Evolutionary conservation across 2,888 invertebrate genomes (phyloP), one percentile per base, ranked within the genome.

Genomic region (Agrotis puta): DNA sequence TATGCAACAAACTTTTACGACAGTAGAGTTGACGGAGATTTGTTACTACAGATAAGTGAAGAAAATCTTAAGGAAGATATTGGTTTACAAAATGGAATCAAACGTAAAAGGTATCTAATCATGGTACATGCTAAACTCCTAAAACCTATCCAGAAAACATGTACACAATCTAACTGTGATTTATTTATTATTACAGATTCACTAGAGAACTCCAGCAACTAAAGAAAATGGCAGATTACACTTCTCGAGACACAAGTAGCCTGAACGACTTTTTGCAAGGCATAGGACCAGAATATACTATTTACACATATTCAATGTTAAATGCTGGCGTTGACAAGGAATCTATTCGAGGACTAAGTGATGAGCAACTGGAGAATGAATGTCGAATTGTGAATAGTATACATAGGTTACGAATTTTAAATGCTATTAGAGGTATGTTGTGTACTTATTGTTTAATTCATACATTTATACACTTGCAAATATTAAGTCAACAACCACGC

Each of bases 141-240:
- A 24, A 22, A n/a, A 27, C 4, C 1, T 22, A 53, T 27, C 45
- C 20, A 54, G 11, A 18, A 20, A 57, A 48, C 5, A 4, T 16
- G 13, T 47, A 6, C 24, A 56, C 18, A 47, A 24, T 24, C 53
- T 76, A 58, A 56, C 16, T 24, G 20, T 33, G 2, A 62, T 33
- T 62, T 47, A 50, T 24, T 70, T 33, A 77, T 70, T 33, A 77
- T 93, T 94, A 43, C 89, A 97, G 98, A 92, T 99, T 99, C 95
- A 98, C 98, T 67, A 96, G 99, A 87, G 99, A 99, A 94, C 96
- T 99, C 80, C 98, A 98, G 90, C 98, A 98, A 92, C 96, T 99
- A 81, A 99, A 99, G 93, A 98, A 98, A 92, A 98, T 99, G 97
- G 98, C 99, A 18, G 99, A 99, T 92, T 99, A 99, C 92, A 98